Evolutionary conservation across 1,140 invertebrate species (phyloP).

Genomic region (Caerostris darwini): DNA sequence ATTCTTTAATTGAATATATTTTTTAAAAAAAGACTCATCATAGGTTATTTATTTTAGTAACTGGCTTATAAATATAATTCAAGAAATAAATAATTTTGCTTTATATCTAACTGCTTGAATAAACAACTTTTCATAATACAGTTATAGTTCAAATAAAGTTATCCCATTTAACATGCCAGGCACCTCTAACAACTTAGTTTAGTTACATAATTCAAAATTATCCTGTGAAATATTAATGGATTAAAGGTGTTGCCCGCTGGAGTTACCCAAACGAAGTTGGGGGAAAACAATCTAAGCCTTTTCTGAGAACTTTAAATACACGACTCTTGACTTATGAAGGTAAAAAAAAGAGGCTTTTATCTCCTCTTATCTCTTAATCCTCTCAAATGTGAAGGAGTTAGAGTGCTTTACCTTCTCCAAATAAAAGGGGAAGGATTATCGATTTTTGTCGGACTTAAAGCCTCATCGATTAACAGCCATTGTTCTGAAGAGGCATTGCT

Average conservation of each 20-base stretch:
- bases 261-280: neutral
- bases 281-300: neutral
- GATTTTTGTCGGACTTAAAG: slow-evolving; percentile 39
- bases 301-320: neutral
- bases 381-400: slow-evolving; percentile 50
- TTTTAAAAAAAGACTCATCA: too few relatives aligned
- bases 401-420: slow-evolving; percentile 10
- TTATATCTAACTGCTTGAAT: too few relatives aligned
- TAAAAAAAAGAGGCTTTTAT: neutral
- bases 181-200: too few relatives aligned
- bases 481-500: neutral
- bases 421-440: slow-evolving; percentile 35
- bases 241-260: neutral
- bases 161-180: too few relatives aligned
- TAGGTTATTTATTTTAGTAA: too few relatives aligned
- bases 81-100: too few relatives aligned
- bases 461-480: slow-evolving; percentile 18
- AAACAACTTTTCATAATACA: too few relatives aligned
- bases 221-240: too few relatives aligned
- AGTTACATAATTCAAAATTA: too few relatives aligned
- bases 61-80: too few relatives aligned
- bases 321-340: neutral
- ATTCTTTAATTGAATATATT: too few relatives aligned
- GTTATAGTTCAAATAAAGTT: too few relatives aligned
- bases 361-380: slow-evolving; percentile 38